Percentiles rank a stretch among this genome's conserved stretches.
These are phyloP conservation scores for Trichomalopsis sarcophagae DNA, from an alignment of 1,140 invertebrate species.

Conservation along the genomic window DNA sequence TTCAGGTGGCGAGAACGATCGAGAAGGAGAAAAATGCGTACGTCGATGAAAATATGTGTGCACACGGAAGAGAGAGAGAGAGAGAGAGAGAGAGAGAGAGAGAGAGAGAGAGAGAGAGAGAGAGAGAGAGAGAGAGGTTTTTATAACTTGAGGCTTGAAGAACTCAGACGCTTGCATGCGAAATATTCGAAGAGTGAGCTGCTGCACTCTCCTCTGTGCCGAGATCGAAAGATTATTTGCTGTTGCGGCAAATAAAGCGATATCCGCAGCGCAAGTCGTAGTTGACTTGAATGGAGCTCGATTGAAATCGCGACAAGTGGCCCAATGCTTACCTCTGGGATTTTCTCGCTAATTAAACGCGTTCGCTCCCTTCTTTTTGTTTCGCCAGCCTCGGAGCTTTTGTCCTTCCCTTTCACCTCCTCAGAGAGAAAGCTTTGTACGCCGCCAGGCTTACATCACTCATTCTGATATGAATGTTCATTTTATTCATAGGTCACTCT, in stretches of 20 bases:
- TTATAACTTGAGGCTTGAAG: conserved; percentile 8
- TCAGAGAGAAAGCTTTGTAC: neutral
- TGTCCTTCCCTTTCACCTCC: neutral
- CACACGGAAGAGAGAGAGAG: neutral
- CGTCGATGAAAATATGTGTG: neutral
- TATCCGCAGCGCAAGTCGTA: neutral
- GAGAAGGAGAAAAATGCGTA: neutral
- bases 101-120: conserved; percentile 34
- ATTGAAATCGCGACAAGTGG: conserved; percentile 30
- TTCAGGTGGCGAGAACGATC: neutral
- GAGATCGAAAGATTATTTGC: conserved; percentile 31
- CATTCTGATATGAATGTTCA: neutral
- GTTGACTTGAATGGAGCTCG: conserved; percentile 16
- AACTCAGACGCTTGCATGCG: neutral
- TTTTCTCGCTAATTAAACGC: conserved; percentile 32
- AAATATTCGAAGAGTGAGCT: neutral
- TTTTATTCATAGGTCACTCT: neutral
- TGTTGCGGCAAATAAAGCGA: conserved; percentile 14
- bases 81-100: neutral
- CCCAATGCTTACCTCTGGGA: conserved; percentile 15
- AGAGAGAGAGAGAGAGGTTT: too few relatives aligned
- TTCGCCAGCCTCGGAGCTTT: neutral
- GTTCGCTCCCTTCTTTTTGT: conserved; percentile 6
- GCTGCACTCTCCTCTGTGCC: too few relatives aligned
- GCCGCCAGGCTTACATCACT: neutral